Percentiles rank a stretch among this genome's conserved stretches.
Evolutionary conservation across 2,888 invertebrate genomes (phyloP).

Genomic region (Torymus tubicola): DNA sequence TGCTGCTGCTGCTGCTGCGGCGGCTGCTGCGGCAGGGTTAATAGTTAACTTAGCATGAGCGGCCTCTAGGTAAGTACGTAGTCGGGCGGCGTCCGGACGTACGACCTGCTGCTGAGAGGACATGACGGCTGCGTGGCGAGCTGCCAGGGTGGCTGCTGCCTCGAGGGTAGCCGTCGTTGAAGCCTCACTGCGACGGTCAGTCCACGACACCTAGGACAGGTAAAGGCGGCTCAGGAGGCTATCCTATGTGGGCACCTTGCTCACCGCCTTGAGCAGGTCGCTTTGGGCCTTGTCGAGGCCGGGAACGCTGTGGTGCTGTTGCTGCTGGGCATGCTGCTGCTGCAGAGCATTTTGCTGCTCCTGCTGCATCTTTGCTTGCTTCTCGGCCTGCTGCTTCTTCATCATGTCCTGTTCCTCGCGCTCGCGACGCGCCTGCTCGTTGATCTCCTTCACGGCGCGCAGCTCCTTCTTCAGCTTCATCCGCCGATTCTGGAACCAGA

Average conservation of each 20-base stretch:
- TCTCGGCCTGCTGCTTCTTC: conserved; percentile 93
- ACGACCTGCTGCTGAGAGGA: conserved; percentile 27
- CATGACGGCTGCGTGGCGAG: background rate
- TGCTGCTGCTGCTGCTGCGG: conserved; percentile 40
- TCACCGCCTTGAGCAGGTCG: conserved; percentile 86
- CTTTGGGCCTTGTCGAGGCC: conserved; percentile 85
- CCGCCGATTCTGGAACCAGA: conserved; percentile 97
- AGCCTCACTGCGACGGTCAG: conserved; percentile 36
- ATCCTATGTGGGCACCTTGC: conserved; percentile 88
- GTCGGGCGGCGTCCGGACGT: conserved; percentile 63
- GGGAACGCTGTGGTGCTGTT: conserved; percentile 86
- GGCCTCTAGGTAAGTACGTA: conserved; percentile 74
- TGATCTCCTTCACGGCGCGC: conserved; percentile 95
- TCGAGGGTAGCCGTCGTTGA: too few species aligned
- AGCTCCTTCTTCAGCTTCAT: conserved; percentile 98
- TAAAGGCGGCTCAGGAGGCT: conserved; percentile 63
- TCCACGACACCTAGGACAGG: conserved; percentile 61
- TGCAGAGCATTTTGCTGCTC: conserved; percentile 95
- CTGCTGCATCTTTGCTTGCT: conserved; percentile 91
- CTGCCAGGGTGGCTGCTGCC: too few species aligned
- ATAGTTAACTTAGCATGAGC: conserved; percentile 45
- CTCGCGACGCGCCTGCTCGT: conserved; percentile 94
- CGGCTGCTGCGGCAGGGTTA: background rate
- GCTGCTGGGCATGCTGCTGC: conserved; percentile 91
- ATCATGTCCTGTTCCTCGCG: conserved; percentile 93